Percentiles rank a stretch among this genome's conserved stretches.
phyloP scores from a whole-genome alignment of 2,888 invertebrate genomes.

The Apodemia zela region DNA sequence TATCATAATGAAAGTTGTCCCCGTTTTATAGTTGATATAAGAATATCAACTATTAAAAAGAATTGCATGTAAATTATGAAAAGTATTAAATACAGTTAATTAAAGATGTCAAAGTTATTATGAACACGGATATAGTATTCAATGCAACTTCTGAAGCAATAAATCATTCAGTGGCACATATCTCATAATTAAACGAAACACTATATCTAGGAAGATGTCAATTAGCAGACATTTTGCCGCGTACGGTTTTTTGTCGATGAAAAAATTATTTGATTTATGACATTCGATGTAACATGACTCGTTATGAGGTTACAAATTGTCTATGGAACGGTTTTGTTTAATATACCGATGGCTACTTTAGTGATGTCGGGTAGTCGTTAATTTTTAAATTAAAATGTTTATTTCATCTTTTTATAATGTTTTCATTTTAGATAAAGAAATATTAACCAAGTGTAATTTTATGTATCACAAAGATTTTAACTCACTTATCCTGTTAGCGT shows the following conservation, averaged over 20 bases:
- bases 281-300: constrained; percentile 60
- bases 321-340: constrained; percentile 49
- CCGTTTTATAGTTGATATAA: no score
- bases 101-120: constrained; percentile 3
- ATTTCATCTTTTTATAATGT: no score
- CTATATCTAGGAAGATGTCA: constrained; percentile 71
- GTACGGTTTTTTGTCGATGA: constrained; percentile 46
- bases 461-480: no score
- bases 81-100: background rate
- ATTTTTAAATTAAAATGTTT: constrained; percentile 1
- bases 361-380: constrained; percentile 25
- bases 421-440: no score
- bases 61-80: background rate
- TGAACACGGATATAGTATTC: constrained; percentile 7
- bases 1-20: no score
- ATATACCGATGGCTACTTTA: constrained; percentile 28
- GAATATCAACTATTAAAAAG: no score
- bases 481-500: no score
- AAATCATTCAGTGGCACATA: constrained; percentile 33
- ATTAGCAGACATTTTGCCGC: constrained; percentile 74
- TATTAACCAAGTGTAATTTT: no score
- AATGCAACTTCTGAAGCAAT: constrained; percentile 25
- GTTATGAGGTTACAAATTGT: constrained; percentile 73
- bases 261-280: constrained; percentile 72
- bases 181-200: constrained; percentile 38